Evolutionary conservation across 2,888 invertebrate genomes (phyloP).

Genomic region (Neria commutata): DNA sequence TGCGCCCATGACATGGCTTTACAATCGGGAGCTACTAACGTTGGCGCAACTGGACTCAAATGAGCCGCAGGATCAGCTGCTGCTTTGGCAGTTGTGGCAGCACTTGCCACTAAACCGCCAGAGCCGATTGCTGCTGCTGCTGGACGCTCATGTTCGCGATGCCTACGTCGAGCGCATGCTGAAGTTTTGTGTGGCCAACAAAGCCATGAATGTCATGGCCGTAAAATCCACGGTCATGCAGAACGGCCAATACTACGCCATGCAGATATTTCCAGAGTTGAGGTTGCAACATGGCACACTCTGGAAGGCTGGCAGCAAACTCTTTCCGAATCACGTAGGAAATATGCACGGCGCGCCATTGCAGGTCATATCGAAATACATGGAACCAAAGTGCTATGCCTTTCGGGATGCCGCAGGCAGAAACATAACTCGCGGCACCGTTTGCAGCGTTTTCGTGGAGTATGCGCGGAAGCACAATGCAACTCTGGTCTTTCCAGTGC

Average conservation of each 20-base stretch:
- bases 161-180: conserved; percentile 3
- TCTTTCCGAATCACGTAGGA: conserved; percentile 19
- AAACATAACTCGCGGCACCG: conserved; percentile 19
- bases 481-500: conserved; percentile 10
- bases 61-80: neutral
- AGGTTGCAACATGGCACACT: neutral
- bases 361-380: conserved; percentile 11
- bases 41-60: neutral
- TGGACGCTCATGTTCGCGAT: neutral
- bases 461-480: conserved; percentile 29
- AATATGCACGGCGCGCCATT: conserved; percentile 27
- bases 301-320: neutral
- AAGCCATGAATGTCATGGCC: conserved; percentile 8
- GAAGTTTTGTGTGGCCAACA: conserved; percentile 3
- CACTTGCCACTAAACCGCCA: neutral
- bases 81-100: conserved; percentile 8
- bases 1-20: neutral
- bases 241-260: neutral
- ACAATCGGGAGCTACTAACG: neutral
- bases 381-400: conserved; percentile 23
- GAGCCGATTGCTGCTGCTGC: conserved; percentile 6
- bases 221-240: neutral
- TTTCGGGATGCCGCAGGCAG: conserved; percentile 8
- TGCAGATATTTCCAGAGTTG: conserved; percentile 2
- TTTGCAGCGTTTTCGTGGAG: conserved; percentile 19